phyloP scores from a whole-genome alignment of 2,113 vertebrate species.

The Engraulis encrasicolus region DNA sequence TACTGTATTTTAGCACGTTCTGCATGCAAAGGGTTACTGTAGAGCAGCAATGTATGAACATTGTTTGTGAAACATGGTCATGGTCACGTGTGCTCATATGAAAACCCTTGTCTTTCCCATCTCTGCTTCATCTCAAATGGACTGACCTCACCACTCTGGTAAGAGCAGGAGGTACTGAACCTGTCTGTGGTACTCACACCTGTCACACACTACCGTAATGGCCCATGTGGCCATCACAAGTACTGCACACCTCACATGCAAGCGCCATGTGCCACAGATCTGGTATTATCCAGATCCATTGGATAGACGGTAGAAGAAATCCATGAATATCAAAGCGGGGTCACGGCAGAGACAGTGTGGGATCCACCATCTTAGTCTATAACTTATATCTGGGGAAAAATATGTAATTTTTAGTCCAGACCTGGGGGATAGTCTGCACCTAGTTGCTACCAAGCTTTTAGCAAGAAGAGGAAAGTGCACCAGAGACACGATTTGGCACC shows the following conservation, averaged over 20 bases:
- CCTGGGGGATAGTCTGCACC: not conserved
- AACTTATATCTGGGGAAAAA: too few species aligned
- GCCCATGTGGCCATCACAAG: not conserved
- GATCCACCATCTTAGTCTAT: too few species aligned
- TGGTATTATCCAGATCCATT: too few species aligned
- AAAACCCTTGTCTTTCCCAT: slow-evolving; percentile 97
- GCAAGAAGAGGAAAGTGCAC: not conserved
- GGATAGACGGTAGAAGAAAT: too few species aligned
- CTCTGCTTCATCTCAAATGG: slow-evolving; percentile 94
- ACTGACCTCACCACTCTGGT: slow-evolving; percentile 93
- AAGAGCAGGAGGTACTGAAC: slow-evolving; percentile 98
- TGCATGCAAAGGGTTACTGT: too few species aligned
- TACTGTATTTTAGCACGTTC: too few species aligned
- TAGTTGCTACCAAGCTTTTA: not conserved
- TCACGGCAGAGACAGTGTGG: too few species aligned
- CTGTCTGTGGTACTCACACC: not conserved
- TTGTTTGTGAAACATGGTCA: slow-evolving; percentile 32
- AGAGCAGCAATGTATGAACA: too few species aligned
- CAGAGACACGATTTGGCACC: not conserved
- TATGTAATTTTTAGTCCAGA: too few species aligned
- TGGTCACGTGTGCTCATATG: slow-evolving; percentile 85
- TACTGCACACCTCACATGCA: not conserved
- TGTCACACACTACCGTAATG: not conserved
- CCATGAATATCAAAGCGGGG: too few species aligned
- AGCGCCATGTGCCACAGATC: not conserved